Percentiles rank a stretch among this genome's conserved stretches.
phyloP scores from a whole-genome alignment of 2,888 invertebrate species.

The Ditula angustiorana region DNA sequence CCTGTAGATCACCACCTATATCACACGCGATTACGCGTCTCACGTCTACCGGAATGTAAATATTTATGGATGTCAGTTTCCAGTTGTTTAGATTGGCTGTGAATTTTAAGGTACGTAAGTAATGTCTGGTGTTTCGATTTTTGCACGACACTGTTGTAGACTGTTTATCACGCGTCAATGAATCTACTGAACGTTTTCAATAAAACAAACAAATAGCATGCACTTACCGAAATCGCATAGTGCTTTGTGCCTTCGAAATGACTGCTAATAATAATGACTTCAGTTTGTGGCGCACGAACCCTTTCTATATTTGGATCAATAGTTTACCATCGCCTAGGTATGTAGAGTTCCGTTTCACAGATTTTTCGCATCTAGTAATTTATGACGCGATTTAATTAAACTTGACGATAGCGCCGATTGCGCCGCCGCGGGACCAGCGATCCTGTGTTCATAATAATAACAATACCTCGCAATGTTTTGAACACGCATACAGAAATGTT shows the following conservation, averaged over 20 bases:
- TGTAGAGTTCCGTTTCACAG: constrained; percentile 68
- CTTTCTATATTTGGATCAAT: constrained; percentile 80
- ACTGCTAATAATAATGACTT: constrained; percentile 71
- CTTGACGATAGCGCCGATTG: constrained; percentile 61
- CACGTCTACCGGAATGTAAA: constrained; percentile 81
- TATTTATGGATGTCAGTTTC: constrained; percentile 85
- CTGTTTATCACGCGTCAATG: constrained; percentile 51
- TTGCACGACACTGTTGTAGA: constrained; percentile 69
- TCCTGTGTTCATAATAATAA: constrained; percentile 52
- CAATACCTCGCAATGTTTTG: constrained; percentile 36
- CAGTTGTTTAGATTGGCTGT: constrained; percentile 85
- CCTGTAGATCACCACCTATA: constrained; percentile 59
- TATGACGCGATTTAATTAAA: constrained; percentile 65
- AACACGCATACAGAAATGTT: constrained; percentile 24
- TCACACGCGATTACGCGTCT: constrained; percentile 72
- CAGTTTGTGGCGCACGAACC: constrained; percentile 76
- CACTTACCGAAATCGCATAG: constrained; percentile 69
- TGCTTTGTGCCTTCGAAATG: constrained; percentile 75
- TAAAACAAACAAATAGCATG: constrained; percentile 69
- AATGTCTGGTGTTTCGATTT: constrained; percentile 71
- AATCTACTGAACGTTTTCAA: constrained; percentile 49
- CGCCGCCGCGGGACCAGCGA: constrained; percentile 68
- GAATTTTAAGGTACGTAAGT: constrained; percentile 84
- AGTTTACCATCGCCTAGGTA: constrained; percentile 73
- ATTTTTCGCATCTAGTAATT: constrained; percentile 68